These are phyloP conservation scores for Heterodera schachtii DNA, from an alignment of 1,140 invertebrate species.

Conservation along the genomic window DNA sequence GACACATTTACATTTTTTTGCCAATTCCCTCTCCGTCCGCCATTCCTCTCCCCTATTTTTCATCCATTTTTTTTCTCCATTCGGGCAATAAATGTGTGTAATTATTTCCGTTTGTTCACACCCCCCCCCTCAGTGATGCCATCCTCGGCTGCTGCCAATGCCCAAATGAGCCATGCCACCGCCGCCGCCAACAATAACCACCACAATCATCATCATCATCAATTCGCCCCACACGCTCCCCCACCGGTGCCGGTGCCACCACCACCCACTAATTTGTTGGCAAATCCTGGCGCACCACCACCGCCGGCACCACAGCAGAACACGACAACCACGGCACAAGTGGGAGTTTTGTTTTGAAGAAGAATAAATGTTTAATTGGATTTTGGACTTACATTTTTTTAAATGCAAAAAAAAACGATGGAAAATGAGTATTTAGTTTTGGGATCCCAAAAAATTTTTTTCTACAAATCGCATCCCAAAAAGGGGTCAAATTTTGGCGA, in stretches of 20 bases:
- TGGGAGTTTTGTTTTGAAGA: too few species aligned
- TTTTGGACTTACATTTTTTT: too few species aligned
- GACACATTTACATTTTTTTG: too few species aligned
- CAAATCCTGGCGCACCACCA: not conserved
- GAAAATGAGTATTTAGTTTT: too few species aligned
- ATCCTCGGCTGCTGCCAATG: not conserved
- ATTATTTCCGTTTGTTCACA: not conserved
- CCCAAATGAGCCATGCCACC: not conserved
- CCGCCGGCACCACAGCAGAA: not conserved
- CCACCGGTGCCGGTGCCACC: not conserved
- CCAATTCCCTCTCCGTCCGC: too few species aligned
- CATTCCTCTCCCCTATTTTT: not conserved
- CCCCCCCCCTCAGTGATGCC: not conserved
- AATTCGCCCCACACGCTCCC: not conserved
- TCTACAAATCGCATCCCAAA: too few species aligned
- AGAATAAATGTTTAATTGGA: too few species aligned
- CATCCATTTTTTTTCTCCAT: not conserved
- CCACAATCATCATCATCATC: not conserved
- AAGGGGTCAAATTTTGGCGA: too few species aligned
- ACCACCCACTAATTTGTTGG: not conserved
- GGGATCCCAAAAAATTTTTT: too few species aligned
- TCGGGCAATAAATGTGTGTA: not conserved
- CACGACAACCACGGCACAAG: slow-evolving; percentile 1
- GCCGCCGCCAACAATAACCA: not conserved
- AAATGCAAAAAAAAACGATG: too few species aligned